Evolutionary conservation across 2,888 invertebrate genomes (phyloP).

Genomic region (Pantelozetes paolii): DNA sequence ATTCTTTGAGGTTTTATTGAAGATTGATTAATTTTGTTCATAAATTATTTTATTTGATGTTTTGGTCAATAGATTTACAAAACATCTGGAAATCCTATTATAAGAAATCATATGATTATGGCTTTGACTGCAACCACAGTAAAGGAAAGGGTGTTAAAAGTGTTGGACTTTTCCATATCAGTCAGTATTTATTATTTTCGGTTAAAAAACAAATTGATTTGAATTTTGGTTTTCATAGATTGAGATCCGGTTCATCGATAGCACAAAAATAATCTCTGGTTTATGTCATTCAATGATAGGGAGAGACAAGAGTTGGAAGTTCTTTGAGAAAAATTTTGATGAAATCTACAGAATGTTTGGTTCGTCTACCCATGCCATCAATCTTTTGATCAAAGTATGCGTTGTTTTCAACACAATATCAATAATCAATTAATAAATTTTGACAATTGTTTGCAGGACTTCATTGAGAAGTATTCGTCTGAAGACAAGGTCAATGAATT

Average conservation of each 20-base stretch:
- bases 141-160: conserved; percentile 24
- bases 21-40: too few species aligned
- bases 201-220: background rate
- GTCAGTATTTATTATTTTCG: conserved; percentile 5
- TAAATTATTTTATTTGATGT: background rate
- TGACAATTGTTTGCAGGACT: conserved; percentile 51
- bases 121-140: conserved; percentile 31
- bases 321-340: conserved; percentile 25
- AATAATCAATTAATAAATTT: conserved; percentile 49
- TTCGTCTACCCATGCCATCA: conserved; percentile 3
- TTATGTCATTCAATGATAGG: conserved; percentile 20
- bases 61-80: conserved; percentile 2
- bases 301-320: conserved; percentile 25
- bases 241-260: conserved; percentile 6
- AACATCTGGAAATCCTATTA: conserved; percentile 13
- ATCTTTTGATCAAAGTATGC: background rate
- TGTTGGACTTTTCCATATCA: conserved; percentile 34
- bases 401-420: background rate
- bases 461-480: conserved; percentile 81
- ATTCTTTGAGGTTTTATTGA: conserved; percentile 41
- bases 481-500: conserved; percentile 75
- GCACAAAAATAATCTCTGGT: conserved; percentile 17
- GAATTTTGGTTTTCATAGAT: background rate
- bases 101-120: conserved; percentile 33
- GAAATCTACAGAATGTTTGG: conserved; percentile 7